Base-by-base conservation (phyloP, 2,113 vertebrate species). In the Procavia capensis region DNA sequence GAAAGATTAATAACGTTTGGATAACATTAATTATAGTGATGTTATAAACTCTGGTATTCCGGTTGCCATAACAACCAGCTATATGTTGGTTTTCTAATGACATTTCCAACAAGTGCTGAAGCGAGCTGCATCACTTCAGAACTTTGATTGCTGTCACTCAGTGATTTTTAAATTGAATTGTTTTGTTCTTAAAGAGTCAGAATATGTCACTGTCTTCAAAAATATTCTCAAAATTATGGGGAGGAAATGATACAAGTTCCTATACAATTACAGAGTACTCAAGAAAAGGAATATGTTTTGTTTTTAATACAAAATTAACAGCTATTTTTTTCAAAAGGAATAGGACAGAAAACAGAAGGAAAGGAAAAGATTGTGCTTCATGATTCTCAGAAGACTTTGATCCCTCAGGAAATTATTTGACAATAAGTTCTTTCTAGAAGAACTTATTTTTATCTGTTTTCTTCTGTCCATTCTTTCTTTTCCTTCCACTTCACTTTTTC, bases 1-100 rank as follows among this genome's bases (percentile, higher is more conserved):
- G 97, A 97, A 97, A 96, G 97, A 97, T 97, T 98, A 98, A 98
- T 97, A 98, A 97, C 89, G 19, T 97, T 98, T 96, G 97, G 97
- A 97, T 98, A 98, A 98, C 95, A 97, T 96, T 98, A 98, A 98
- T 98, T 98, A 98, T 14, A 4, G 97, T 95, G 95, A 97, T 92
- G 88, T 41, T 98, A 98, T 57, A 64, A 98, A 96, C 93, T 34
- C 54, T 86, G 45, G 64, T 98, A 90, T 95, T 97, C 95, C 92
- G 97, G 97, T 98, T 98, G 97, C 95, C 88, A 96, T 97, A 98
- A 97, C 96, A 97, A 98, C 88, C 96, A n/a, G 41, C 95, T 98
- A 97, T 93, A 97, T 90, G 95, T 97, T 96, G 95, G 84, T 94
- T 98, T 96, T 93, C 82, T 97, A 96, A 97, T 94, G 95, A 95